A percentile compares a stretch with the other conserved stretches of the same genome.
These are phyloP conservation scores for Propithecus coquereli DNA, from an alignment of 2,113 vertebrate genomes.

Conservation along the genomic window DNA sequence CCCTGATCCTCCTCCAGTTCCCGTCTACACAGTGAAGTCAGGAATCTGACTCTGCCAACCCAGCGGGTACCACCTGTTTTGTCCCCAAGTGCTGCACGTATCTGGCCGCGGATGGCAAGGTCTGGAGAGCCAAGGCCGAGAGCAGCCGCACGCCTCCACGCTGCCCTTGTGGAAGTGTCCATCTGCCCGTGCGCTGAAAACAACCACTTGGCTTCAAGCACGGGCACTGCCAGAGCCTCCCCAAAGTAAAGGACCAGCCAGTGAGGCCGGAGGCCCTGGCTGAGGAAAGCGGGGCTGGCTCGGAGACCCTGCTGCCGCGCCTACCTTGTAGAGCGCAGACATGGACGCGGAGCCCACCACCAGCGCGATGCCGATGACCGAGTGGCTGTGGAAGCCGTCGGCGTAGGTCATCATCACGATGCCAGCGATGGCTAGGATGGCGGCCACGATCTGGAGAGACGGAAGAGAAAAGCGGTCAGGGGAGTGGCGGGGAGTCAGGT, in stretches of 20 bases:
- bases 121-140: background rate
- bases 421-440: constrained; percentile 97
- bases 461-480: constrained; percentile 51
- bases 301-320: fast-evolving
- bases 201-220: background rate
- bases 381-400: constrained; percentile 97
- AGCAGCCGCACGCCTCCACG: fast-evolving
- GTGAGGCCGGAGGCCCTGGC: background rate
- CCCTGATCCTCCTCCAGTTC: background rate
- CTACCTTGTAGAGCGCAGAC: constrained; percentile 97
- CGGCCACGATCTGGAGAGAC: constrained; percentile 92
- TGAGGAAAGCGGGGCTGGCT: fast-evolving
- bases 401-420: constrained; percentile 99
- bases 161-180: background rate
- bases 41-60: background rate
- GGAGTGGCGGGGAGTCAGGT: fast-evolving
- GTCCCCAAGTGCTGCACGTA: background rate
- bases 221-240: background rate
- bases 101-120: background rate
- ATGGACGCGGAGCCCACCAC: constrained; percentile 96
- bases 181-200: background rate
- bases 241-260: fast-evolving
- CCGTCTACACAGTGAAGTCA: background rate
- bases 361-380: constrained; percentile 94
- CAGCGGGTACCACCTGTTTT: fast-evolving